A percentile compares a stretch with the other conserved stretches of the same genome.
Conservation (phyloP, 1,140 invertebrate genomes). For the Trachymyrmex cornetzi region DNA sequence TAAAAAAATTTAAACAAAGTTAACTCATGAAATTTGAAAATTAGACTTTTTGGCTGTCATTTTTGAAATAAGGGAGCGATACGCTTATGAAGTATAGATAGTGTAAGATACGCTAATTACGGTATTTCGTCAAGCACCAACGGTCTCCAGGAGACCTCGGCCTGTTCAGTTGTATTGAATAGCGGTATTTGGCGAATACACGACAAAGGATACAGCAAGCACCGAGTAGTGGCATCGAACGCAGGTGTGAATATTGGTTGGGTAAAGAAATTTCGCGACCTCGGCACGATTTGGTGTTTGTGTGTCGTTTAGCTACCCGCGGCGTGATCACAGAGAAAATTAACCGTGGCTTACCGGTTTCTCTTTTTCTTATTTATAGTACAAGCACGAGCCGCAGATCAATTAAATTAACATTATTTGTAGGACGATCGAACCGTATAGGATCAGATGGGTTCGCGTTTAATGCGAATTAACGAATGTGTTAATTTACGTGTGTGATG, state of each 20-base stretch:
- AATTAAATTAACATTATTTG: slow-evolving; percentile 30
- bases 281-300: slow-evolving; percentile 39
- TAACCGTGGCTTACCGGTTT: not conserved
- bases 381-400: not conserved
- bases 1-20: no score
- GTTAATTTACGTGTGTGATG: slow-evolving; percentile 49
- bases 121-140: not conserved
- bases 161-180: not conserved
- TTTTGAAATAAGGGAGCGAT: no score
- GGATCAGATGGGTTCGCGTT: not conserved
- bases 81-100: not conserved
- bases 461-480: slow-evolving; percentile 51
- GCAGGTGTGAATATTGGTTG: slow-evolving; percentile 8
- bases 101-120: not conserved
- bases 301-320: slow-evolving; percentile 17
- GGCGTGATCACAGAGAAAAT: not conserved
- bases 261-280: slow-evolving; percentile 30
- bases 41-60: no score
- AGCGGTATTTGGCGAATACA: not conserved
- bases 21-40: no score
- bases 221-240: not conserved
- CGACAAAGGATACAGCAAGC: not conserved
- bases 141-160: not conserved
- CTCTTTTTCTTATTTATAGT: slow-evolving; percentile 29
- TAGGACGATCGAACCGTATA: slow-evolving; percentile 22